Conservation (phyloP, 2,888 invertebrate genomes). For the Tipula helvola region DNA sequence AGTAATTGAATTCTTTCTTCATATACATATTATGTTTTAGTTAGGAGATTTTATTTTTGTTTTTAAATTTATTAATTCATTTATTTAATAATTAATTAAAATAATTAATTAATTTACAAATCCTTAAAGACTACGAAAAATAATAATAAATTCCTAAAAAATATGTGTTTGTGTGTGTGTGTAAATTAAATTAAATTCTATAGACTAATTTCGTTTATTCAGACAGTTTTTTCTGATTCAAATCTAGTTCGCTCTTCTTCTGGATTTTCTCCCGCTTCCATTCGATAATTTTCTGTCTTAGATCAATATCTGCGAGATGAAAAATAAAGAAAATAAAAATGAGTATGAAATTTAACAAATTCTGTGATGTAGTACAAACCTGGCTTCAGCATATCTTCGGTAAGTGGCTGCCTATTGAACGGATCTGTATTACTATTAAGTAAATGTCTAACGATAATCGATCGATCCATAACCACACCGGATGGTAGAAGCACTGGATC, state of each 20-base stretch:
- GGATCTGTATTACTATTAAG: slow-evolving; percentile 96
- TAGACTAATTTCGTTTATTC: not conserved
- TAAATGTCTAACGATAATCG: slow-evolving; percentile 85
- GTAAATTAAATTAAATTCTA: not conserved
- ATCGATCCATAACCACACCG: slow-evolving; percentile 85
- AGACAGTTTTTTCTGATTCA: not conserved
- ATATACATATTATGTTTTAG: not conserved
- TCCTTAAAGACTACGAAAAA: not conserved
- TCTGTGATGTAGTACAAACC: slow-evolving; percentile 39
- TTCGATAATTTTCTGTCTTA: not conserved
- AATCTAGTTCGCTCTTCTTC: not conserved
- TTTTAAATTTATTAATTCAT: not conserved
- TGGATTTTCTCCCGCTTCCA: slow-evolving; percentile 4
- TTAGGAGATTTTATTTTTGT: not conserved
- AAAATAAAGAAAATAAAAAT: not conserved
- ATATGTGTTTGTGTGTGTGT: not conserved
- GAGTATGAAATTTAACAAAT: not conserved
- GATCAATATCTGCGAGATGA: not conserved
- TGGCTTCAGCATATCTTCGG: slow-evolving; percentile 85
- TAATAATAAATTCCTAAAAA: not conserved
- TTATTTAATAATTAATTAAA: not conserved
- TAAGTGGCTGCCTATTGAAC: slow-evolving; percentile 90
- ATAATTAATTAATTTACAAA: not conserved
- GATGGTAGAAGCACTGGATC: slow-evolving; percentile 90
- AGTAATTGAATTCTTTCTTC: not conserved